Evolutionary conservation across 2,113 vertebrate genomes (phyloP).

Genomic region (Promerops cafer): DNA sequence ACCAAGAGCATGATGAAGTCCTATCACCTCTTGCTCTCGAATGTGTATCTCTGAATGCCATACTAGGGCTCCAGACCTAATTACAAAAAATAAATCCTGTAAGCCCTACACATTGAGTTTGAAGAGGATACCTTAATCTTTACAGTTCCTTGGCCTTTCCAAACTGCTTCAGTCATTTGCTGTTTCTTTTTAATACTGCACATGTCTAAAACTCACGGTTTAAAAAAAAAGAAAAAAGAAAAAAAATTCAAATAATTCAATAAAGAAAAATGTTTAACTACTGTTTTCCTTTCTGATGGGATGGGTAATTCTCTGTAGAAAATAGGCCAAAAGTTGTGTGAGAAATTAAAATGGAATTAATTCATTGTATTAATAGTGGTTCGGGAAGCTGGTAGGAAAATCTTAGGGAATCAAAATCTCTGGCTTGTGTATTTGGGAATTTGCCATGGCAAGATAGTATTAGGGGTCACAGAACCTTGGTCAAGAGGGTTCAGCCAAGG

Average conservation of each 20-base stretch:
- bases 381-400: background rate
- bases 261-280: background rate
- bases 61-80: background rate
- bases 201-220: background rate
- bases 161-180: background rate
- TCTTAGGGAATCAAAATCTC: background rate
- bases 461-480: rapidly evolving
- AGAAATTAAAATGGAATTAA: background rate
- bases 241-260: background rate
- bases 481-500: background rate
- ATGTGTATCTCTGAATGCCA: background rate
- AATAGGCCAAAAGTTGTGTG: background rate
- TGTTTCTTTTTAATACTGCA: background rate
- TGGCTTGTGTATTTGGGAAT: background rate
- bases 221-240: background rate
- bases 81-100: background rate
- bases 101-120: background rate
- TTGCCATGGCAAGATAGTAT: background rate
- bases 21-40: background rate
- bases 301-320: background rate
- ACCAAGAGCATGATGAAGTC: background rate
- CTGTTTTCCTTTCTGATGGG: background rate
- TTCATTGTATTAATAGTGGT: background rate
- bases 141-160: background rate
- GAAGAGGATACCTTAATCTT: background rate